These are phyloP conservation scores for Serinus canaria DNA, from an alignment of 2,113 vertebrate genomes.

Conservation along the genomic window DNA sequence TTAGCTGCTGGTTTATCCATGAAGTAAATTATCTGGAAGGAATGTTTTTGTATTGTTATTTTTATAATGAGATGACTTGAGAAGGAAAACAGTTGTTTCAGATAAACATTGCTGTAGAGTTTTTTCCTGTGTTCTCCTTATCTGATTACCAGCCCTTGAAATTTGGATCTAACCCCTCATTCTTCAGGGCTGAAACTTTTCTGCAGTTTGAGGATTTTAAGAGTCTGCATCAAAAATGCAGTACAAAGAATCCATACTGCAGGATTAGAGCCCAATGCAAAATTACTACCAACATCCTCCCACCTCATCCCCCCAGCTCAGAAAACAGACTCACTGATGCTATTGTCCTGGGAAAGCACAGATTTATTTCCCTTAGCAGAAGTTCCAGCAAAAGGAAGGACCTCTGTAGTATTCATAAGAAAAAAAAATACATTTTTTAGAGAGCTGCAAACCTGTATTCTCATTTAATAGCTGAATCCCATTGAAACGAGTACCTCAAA, in stretches of 20 bases:
- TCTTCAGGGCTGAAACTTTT: background rate
- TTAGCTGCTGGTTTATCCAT: background rate
- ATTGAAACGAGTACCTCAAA: background rate
- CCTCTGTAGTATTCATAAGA: background rate
- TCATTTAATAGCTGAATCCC: background rate
- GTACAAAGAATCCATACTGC: background rate
- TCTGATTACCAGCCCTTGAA: background rate
- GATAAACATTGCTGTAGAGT: background rate
- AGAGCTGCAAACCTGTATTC: background rate
- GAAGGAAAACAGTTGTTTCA: background rate
- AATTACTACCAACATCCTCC: background rate
- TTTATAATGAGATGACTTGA: constrained; percentile 8
- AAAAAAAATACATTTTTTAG: background rate
- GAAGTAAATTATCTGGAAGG: constrained; percentile 38
- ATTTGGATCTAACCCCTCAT: background rate
- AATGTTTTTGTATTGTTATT: constrained; percentile 27
- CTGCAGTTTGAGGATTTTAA: background rate
- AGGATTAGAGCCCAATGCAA: background rate
- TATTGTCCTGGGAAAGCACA: background rate
- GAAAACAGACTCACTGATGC: background rate
- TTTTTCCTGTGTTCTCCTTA: background rate
- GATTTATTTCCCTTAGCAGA: background rate
- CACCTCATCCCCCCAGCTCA: background rate
- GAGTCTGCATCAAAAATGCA: background rate
- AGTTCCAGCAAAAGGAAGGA: background rate